These are phyloP conservation scores for Anhinga rufa DNA, from an alignment of 2,113 vertebrate genomes.

Conservation along the genomic window DNA sequence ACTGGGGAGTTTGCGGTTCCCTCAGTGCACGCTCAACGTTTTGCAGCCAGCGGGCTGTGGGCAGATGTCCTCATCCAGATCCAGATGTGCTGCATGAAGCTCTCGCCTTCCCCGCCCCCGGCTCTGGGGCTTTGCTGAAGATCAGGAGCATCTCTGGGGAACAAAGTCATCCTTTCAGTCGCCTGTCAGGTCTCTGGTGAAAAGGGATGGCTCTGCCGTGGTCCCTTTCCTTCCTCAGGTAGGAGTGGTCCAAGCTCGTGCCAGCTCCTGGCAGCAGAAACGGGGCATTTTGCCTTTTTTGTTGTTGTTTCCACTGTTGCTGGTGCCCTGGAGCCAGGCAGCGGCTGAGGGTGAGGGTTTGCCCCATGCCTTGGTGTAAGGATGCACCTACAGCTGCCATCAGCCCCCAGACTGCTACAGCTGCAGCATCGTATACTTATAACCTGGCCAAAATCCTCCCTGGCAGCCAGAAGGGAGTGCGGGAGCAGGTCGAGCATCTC, in stretches of 20 bases:
- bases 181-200: neutral
- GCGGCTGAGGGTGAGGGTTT: neutral
- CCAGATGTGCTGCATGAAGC: neutral
- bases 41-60: neutral
- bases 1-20: neutral
- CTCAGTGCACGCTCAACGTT: neutral
- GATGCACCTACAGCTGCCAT: neutral
- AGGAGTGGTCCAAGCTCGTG: neutral
- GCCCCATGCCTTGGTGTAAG: accelerated
- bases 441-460: neutral
- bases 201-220: accelerated
- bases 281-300: neutral
- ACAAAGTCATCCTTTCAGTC: neutral
- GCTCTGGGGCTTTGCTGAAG: too few species aligned
- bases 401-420: neutral
- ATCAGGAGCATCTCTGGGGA: neutral
- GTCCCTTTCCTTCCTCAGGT: neutral
- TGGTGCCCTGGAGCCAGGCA: neutral
- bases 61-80: neutral
- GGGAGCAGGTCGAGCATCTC: neutral
- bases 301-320: too few species aligned
- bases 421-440: accelerated
- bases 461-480: accelerated
- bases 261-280: neutral
- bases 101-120: neutral